These are phyloP conservation scores for Arvicanthis niloticus DNA, from an alignment of 2,113 vertebrate species.

Conservation along the genomic window DNA sequence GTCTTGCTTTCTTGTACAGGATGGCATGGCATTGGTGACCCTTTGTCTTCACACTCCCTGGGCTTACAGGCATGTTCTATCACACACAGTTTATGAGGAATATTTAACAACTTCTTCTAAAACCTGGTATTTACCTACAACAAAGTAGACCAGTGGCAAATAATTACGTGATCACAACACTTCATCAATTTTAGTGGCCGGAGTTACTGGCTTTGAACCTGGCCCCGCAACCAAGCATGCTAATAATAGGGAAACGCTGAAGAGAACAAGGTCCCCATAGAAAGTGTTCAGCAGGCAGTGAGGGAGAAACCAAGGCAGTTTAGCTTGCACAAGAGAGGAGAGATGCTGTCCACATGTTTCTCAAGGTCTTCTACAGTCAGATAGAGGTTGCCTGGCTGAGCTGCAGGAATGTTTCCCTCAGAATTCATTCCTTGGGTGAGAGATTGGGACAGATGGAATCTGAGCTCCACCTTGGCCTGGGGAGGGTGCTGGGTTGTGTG, in stretches of 20 bases:
- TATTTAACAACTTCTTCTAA: neutral
- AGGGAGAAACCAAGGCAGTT: neutral
- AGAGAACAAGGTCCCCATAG: neutral
- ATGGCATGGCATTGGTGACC: neutral
- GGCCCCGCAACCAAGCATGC: conserved; percentile 20
- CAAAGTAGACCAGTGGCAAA: neutral
- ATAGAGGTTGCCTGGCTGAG: neutral
- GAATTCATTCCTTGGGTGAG: conserved; percentile 5
- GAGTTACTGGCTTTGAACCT: conserved; percentile 15
- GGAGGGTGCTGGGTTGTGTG: neutral
- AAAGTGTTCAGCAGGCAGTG: neutral
- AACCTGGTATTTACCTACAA: neutral
- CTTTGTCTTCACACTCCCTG: no score
- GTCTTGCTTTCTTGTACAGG: neutral
- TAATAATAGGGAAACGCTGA: neutral
- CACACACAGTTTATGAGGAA: neutral
- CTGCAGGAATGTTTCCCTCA: conserved; percentile 45
- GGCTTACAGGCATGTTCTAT: no score
- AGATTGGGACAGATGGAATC: neutral
- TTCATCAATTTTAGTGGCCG: neutral
- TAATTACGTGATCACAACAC: neutral
- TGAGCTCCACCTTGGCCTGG: neutral
- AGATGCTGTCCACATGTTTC: neutral
- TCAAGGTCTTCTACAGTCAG: conserved; percentile 1
- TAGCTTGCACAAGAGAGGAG: neutral